Percentiles rank a stretch among this genome's conserved stretches.
phyloP scores from a whole-genome alignment of 2,888 invertebrate genomes.

The Halictus ligatus region DNA sequence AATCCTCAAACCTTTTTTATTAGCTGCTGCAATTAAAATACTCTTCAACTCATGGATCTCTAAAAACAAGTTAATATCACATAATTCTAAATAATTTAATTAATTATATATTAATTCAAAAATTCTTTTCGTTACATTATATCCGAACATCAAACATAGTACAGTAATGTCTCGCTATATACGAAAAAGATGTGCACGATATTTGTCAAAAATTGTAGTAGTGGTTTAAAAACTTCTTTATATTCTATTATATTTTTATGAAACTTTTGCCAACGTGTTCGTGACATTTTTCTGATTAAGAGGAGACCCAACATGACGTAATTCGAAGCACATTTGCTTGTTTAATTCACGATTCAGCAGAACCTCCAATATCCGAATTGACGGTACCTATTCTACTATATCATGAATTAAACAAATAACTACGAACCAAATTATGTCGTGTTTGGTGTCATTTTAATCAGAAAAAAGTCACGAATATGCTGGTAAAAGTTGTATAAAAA shows the following conservation, averaged over 20 bases:
- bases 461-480: too few relatives aligned
- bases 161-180: neutral
- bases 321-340: too few relatives aligned
- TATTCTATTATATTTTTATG: neutral
- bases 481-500: too few relatives aligned
- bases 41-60: neutral
- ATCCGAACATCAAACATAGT: neutral
- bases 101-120: neutral
- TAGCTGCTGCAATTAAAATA: neutral
- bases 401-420: too few relatives aligned
- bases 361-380: too few relatives aligned
- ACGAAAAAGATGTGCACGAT: neutral
- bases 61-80: neutral
- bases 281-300: too few relatives aligned
- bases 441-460: too few relatives aligned
- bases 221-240: neutral
- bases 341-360: too few relatives aligned
- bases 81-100: neutral
- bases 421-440: too few relatives aligned
- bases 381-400: too few relatives aligned
- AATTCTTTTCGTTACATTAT: neutral
- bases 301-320: too few relatives aligned
- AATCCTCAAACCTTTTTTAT: neutral
- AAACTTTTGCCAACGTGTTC: neutral
- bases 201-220: neutral